phyloP scores from a whole-genome alignment of 2,888 invertebrate species.

The Trichopoda pennipes region DNA sequence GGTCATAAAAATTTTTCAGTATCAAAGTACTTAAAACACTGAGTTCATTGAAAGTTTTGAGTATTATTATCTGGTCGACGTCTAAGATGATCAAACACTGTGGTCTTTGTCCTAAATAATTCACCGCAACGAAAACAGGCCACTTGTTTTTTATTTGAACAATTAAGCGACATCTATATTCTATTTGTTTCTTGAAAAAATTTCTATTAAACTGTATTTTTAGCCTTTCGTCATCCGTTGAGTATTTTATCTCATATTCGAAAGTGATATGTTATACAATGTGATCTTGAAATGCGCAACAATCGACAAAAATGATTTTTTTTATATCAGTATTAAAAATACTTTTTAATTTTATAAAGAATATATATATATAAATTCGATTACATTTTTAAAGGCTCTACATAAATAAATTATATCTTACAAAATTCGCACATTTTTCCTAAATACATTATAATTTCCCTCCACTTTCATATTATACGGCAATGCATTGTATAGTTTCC shows the following conservation, averaged over 20 bases:
- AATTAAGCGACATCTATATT: constrained; percentile 84
- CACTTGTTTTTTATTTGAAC: constrained; percentile 90
- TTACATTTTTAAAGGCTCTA: too few relatives aligned
- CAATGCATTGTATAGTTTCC: too few relatives aligned
- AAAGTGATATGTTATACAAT: constrained; percentile 80
- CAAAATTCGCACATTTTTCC: too few relatives aligned
- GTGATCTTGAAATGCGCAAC: constrained; percentile 79
- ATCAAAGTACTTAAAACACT: constrained; percentile 91
- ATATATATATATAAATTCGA: too few relatives aligned
- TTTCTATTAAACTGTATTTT: constrained; percentile 78
- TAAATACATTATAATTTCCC: too few relatives aligned
- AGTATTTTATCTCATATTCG: constrained; percentile 79
- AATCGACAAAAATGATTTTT: constrained; percentile 77
- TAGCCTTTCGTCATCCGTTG: constrained; percentile 74
- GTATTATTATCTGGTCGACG: constrained; percentile 87
- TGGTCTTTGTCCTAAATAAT: constrained; percentile 90
- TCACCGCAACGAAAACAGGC: constrained; percentile 95
- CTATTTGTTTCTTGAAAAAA: constrained; percentile 80
- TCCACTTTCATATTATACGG: too few relatives aligned
- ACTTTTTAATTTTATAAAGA: too few relatives aligned
- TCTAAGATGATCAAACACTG: constrained; percentile 91
- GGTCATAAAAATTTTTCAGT: constrained; percentile 90
- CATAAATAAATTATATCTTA: too few relatives aligned
- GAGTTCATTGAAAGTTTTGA: constrained; percentile 88
- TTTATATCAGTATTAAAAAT: too few relatives aligned